phyloP scores from a whole-genome alignment of 2,888 invertebrate genomes.

The Agonopterix subpropinquella region DNA sequence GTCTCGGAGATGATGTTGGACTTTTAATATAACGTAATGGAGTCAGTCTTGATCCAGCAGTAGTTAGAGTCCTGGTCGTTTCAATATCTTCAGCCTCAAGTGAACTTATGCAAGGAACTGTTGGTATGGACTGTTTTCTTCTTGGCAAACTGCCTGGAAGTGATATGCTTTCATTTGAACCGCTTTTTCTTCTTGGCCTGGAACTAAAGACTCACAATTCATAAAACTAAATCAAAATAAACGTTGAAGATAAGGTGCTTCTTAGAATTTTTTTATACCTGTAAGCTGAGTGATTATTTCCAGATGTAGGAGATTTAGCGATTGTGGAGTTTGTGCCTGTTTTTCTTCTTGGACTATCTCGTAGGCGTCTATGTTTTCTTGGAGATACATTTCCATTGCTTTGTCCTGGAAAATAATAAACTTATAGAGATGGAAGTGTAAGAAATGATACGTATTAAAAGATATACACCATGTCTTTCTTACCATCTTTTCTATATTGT shows the following conservation, averaged over 20 bases:
- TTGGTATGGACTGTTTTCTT: slow-evolving; percentile 74
- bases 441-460: neutral
- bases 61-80: slow-evolving; percentile 64
- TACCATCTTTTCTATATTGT: slow-evolving; percentile 68
- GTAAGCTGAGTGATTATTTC: slow-evolving; percentile 58
- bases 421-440: neutral
- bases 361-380: slow-evolving; percentile 76
- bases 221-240: neutral
- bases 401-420: slow-evolving; percentile 28
- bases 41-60: slow-evolving; percentile 63
- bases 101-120: slow-evolving; percentile 63
- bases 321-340: slow-evolving; percentile 68
- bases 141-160: slow-evolving; percentile 78
- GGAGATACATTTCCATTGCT: slow-evolving; percentile 72
- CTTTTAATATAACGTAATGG: slow-evolving; percentile 63
- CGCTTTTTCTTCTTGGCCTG: slow-evolving; percentile 66
- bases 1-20: slow-evolving; percentile 71
- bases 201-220: slow-evolving; percentile 13
- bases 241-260: neutral
- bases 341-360: slow-evolving; percentile 81
- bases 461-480: neutral
- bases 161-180: slow-evolving; percentile 78
- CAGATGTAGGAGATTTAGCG: slow-evolving; percentile 72
- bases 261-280: slow-evolving; percentile 32
- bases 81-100: slow-evolving; percentile 71